Evolutionary conservation across 2,113 vertebrate species (phyloP).

Genomic region (Polypterus bichir): DNA sequence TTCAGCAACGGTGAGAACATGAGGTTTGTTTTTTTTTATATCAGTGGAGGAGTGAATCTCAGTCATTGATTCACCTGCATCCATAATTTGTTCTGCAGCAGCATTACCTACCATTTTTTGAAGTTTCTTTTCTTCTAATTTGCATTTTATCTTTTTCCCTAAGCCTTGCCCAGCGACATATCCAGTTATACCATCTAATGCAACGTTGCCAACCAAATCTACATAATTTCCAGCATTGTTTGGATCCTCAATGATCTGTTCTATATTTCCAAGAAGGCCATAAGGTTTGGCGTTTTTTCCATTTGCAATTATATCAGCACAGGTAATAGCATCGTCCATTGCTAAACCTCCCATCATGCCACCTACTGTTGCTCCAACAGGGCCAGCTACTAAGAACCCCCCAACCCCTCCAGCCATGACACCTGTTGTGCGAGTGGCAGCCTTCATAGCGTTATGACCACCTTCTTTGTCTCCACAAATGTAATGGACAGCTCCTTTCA

Average conservation of each 20-base stretch:
- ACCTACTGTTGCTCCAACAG: neutral
- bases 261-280: neutral
- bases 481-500: neutral
- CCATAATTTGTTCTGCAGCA: neutral
- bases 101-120: neutral
- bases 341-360: neutral
- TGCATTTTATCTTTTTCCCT: constrained; percentile 1
- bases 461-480: neutral
- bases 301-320: neutral
- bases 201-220: neutral
- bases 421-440: neutral
- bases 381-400: neutral
- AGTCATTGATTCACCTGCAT: neutral
- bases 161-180: neutral
- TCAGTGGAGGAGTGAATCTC: neutral
- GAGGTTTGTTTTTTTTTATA: neutral
- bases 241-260: neutral
- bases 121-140: neutral
- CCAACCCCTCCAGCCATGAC: neutral
- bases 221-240: neutral
- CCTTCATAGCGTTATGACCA: neutral
- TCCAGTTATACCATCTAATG: neutral
- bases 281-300: neutral
- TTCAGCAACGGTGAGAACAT: neutral
- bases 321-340: neutral